Evolutionary conservation across 2,113 vertebrate species (phyloP).

Genomic region (Mesocricetus auratus): DNA sequence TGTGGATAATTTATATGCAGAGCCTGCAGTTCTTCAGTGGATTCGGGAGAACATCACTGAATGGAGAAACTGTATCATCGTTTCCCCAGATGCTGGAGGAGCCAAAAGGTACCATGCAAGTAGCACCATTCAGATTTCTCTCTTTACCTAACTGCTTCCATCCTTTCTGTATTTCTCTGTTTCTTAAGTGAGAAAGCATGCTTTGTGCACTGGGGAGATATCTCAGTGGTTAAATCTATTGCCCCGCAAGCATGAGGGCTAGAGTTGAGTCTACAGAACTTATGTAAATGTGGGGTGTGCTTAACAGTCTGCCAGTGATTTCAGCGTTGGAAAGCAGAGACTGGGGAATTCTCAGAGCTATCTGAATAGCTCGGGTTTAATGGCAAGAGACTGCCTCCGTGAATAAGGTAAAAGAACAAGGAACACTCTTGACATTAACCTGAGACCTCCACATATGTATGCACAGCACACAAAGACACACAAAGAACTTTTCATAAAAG

Average conservation of each 20-base stretch:
- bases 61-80: slow-evolving; percentile 96
- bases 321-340: not conserved
- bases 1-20: slow-evolving; percentile 97
- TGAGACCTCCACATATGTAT: not conserved
- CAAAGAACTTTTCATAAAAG: not conserved
- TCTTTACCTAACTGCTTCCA: not conserved
- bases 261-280: not conserved
- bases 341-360: not conserved
- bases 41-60: slow-evolving; percentile 95
- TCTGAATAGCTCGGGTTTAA: not conserved
- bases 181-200: not conserved
- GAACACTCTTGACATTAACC: not conserved
- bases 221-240: not conserved
- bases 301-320: not conserved
- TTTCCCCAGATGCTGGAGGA: slow-evolving; percentile 96
- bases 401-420: not conserved
- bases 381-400: not conserved
- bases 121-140: fast-evolving
- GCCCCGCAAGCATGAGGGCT: not conserved
- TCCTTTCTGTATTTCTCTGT: not conserved
- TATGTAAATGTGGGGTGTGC: too few species aligned
- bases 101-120: slow-evolving; percentile 92
- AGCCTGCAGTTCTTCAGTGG: slow-evolving; percentile 97
- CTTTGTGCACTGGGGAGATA: not conserved
- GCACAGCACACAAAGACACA: not conserved